phyloP scores from a whole-genome alignment of 2,888 invertebrate species.

The Limnephilus marmoratus region DNA sequence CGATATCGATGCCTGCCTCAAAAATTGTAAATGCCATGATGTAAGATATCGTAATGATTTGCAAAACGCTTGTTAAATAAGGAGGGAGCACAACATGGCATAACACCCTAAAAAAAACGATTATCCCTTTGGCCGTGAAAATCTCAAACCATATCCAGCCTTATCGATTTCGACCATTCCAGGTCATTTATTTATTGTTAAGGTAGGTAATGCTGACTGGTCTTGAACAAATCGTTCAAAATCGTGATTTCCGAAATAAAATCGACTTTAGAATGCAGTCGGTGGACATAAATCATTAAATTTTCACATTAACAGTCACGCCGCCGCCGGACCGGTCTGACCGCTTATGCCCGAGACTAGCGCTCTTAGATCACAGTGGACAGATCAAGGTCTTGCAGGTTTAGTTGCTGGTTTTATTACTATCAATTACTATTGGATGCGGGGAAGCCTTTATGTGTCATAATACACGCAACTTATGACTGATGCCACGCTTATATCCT shows the following conservation, averaged over 20 bases:
- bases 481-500: not conserved
- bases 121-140: too few relatives aligned
- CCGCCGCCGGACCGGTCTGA: slow-evolving; percentile 5
- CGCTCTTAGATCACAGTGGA: slow-evolving; percentile 35
- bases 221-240: not conserved
- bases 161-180: too few relatives aligned
- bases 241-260: slow-evolving; percentile 21
- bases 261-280: slow-evolving; percentile 31
- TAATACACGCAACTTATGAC: not conserved
- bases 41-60: too few relatives aligned
- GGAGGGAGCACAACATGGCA: too few relatives aligned
- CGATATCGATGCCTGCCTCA: too few relatives aligned
- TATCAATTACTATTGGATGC: not conserved
- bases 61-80: too few relatives aligned
- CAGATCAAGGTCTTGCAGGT: slow-evolving; percentile 54
- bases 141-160: too few relatives aligned
- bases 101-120: too few relatives aligned
- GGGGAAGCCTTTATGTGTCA: slow-evolving; percentile 24
- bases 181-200: too few relatives aligned
- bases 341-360: not conserved
- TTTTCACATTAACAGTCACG: slow-evolving; percentile 13
- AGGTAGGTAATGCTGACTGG: not conserved
- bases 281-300: not conserved
- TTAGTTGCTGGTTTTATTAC: slow-evolving; percentile 15
- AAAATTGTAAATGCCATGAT: too few relatives aligned